Evolutionary conservation across 2,797 vertebrate genomes (phyloP), one percentile per base, ranked within the genome.

Genomic region (Rhinogobio ventralis): DNA sequence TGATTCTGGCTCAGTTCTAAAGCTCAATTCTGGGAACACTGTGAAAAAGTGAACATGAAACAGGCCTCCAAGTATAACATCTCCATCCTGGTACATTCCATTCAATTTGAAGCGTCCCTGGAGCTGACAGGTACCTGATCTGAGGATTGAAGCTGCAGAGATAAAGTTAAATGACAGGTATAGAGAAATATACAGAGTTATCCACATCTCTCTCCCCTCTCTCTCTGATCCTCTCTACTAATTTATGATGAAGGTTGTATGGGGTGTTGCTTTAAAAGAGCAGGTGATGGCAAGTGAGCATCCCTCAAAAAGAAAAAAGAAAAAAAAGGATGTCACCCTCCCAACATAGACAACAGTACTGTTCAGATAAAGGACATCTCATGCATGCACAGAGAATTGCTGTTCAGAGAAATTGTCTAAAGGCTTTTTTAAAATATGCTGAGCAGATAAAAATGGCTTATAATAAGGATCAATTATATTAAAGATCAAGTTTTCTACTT

Each of bases 61-160:
- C 20, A 93, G 67, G 5, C 94, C 94, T 55, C 93, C 93, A 0
- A 95, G 81, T 94, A 42, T 42, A 42, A 42, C 39, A 42, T 42
- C 39, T 10, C 39, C 39, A 42, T 42, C 39, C 39, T 42, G 8
- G 39, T 42, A 42, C 39, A 42, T 42, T 42, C 39, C 39, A 42
- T 42, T 42, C 7, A 42, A 42, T 0, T 10, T 42, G 39, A 42
- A 42, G 8, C 8, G 39, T 42, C 39, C 89, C 53, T 55, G 83
- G 6, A 86, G 86, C 71, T 53, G 79, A 69, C 89, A 91, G 53
- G 28, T 49, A 57, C 71, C 55, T 33, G 76, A 57, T n/a, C 36
- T 14, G 4, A 85, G 66, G 19, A 51, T 20, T 23, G 39, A n/a
- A 33, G 53, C 72, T 77, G 67, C 62, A 46, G 36, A 83, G 8